Percentiles rank a stretch among this genome's conserved stretches.
Conservation (phyloP, 1,140 invertebrate species). For the Calliopsis andreniformis region DNA sequence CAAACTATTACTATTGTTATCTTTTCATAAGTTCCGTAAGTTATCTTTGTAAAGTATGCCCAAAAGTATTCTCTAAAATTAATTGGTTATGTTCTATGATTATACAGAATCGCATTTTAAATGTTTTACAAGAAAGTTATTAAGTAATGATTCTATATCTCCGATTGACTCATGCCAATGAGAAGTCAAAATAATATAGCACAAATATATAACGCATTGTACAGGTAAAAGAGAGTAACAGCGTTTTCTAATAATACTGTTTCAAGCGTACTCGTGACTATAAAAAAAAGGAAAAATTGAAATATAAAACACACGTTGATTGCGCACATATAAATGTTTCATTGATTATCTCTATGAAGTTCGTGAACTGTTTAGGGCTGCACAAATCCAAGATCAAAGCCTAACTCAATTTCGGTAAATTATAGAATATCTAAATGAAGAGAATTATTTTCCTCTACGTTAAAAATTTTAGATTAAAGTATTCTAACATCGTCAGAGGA, state of each 20-base stretch:
- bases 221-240: not conserved
- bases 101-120: not conserved
- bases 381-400: conserved; percentile 16
- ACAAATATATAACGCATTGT: not conserved
- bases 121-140: not conserved
- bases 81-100: too few relatives aligned
- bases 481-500: conserved; percentile 61
- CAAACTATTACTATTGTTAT: conserved; percentile 15
- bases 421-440: conserved; percentile 17
- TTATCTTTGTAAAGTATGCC: not conserved
- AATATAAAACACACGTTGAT: conserved; percentile 2
- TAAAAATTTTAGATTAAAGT: conserved; percentile 34
- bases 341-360: not conserved
- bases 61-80: conserved; percentile 6
- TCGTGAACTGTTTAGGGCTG: not conserved
- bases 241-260: conserved; percentile 42
- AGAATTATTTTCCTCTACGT: conserved; percentile 7
- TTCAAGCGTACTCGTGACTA: not conserved
- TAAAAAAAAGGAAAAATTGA: not conserved
- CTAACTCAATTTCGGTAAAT: conserved; percentile 16
- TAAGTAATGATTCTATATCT: not conserved
- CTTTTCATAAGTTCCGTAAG: not conserved
- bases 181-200: not conserved
- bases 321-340: not conserved
- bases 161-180: not conserved